Conservation (phyloP, 2,113 vertebrate species). For the Actinemys pallida region DNA sequence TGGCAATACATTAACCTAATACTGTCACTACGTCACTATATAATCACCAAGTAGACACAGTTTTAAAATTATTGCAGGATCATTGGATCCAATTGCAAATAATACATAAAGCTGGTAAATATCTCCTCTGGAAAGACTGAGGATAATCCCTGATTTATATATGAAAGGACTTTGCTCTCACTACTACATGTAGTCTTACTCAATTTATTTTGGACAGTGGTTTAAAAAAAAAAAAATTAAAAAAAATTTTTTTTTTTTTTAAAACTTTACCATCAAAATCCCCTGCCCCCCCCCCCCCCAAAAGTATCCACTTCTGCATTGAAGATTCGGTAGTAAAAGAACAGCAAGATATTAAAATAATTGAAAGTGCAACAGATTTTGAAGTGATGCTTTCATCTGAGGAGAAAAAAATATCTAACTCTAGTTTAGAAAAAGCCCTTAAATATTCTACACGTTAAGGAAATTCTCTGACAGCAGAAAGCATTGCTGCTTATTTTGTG, state of each 20-base stretch:
- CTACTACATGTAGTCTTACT: background rate
- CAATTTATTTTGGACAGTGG: background rate
- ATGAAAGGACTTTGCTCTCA: background rate
- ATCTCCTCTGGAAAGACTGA: background rate
- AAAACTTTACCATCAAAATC: background rate
- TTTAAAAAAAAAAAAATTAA: background rate
- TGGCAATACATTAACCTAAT: background rate
- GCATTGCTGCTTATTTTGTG: background rate
- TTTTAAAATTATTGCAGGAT: background rate
- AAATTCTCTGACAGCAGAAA: background rate
- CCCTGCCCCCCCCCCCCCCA: no score
- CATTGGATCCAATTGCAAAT: background rate
- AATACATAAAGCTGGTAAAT: background rate
- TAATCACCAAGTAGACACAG: no score
- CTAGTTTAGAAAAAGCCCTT: background rate
- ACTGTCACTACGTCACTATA: background rate
- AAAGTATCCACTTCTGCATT: no score
- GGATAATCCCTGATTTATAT: background rate
- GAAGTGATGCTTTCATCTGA: background rate
- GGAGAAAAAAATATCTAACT: background rate
- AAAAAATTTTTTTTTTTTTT: no score
- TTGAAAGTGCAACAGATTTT: background rate
- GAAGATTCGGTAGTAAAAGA: background rate
- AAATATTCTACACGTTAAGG: background rate
- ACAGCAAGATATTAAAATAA: background rate